Evolutionary conservation across 1,140 invertebrate genomes (phyloP).

Genomic region (Diabrotica virgifera): DNA sequence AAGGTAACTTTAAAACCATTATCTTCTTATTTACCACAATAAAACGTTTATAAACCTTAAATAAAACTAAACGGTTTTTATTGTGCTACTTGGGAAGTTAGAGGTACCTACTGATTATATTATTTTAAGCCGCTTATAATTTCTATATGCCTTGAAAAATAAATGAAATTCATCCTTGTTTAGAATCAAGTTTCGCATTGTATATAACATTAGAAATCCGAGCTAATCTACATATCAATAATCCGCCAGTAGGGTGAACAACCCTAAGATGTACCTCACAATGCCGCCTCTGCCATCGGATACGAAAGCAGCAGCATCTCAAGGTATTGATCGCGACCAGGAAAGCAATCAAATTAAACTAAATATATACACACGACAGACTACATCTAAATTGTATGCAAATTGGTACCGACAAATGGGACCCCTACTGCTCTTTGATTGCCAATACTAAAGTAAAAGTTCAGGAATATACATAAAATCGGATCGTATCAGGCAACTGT

Average conservation of each 20-base stretch:
- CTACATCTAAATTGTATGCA: constrained; percentile 2
- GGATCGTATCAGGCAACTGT: neutral
- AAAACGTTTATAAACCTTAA: too few species aligned
- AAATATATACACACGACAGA: constrained; percentile 2
- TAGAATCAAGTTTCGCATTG: too few species aligned
- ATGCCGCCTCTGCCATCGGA: neutral
- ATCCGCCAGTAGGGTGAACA: neutral
- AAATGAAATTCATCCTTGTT: too few species aligned
- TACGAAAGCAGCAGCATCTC: neutral
- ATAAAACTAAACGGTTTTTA: too few species aligned
- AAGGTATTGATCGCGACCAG: constrained; percentile 1
- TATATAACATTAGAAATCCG: too few species aligned
- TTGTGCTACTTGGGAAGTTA: too few species aligned
- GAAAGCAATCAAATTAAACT: constrained; percentile 3
- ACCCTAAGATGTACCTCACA: neutral
- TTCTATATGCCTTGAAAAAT: too few species aligned
- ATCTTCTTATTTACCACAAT: too few species aligned
- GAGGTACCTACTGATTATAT: too few species aligned
- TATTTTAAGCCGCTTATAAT: too few species aligned
- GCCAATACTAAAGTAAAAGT: neutral
- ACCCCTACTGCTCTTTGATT: constrained; percentile 1
- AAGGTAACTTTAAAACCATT: too few species aligned
- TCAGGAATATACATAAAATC: neutral
- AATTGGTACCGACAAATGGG: neutral
- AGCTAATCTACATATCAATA: too few species aligned